A percentile compares a stretch with the other conserved stretches of the same genome.
Evolutionary conservation across 2,888 invertebrate genomes (phyloP).

Genomic region (Opisthograptis luteolata): DNA sequence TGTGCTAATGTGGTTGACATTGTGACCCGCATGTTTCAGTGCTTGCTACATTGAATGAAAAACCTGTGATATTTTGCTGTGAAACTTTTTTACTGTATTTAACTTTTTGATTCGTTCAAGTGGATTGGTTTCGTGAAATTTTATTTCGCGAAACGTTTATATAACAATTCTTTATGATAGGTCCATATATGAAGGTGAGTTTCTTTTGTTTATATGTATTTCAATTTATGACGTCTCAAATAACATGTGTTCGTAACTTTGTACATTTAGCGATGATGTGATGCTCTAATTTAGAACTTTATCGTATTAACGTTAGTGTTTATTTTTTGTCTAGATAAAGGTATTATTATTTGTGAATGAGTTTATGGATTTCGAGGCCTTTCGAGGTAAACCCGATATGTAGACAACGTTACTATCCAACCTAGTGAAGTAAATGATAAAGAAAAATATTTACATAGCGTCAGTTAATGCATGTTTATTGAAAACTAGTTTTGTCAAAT

Average conservation of each 20-base stretch:
- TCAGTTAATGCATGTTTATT: too few species aligned
- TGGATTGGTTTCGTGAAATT: constrained; percentile 75
- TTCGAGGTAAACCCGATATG: too few species aligned
- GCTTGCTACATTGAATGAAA: constrained; percentile 43
- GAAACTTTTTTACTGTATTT: constrained; percentile 52
- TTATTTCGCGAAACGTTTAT: constrained; percentile 73
- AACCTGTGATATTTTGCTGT: constrained; percentile 75
- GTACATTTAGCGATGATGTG: constrained; percentile 11
- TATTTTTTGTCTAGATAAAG: constrained; percentile 12
- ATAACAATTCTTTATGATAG: constrained; percentile 80
- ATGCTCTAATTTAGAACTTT: constrained; percentile 12
- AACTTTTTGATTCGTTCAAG: constrained; percentile 33
- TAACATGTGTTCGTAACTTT: constrained; percentile 7
- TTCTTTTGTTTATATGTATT: constrained; percentile 41
- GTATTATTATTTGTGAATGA: constrained; percentile 5
- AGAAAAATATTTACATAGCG: too few species aligned
- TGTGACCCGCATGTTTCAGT: constrained; percentile 54
- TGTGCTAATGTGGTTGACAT: constrained; percentile 60
- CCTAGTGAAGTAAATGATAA: too few species aligned
- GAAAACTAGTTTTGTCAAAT: too few species aligned
- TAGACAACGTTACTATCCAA: too few species aligned
- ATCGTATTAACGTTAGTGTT: constrained; percentile 28
- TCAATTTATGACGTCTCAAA: constrained; percentile 33
- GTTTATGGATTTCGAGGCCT: constrained; percentile 12
- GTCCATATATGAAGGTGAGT: constrained; percentile 84